phyloP scores from a whole-genome alignment of 2,888 invertebrate genomes.

The Volucella bombylans region DNA sequence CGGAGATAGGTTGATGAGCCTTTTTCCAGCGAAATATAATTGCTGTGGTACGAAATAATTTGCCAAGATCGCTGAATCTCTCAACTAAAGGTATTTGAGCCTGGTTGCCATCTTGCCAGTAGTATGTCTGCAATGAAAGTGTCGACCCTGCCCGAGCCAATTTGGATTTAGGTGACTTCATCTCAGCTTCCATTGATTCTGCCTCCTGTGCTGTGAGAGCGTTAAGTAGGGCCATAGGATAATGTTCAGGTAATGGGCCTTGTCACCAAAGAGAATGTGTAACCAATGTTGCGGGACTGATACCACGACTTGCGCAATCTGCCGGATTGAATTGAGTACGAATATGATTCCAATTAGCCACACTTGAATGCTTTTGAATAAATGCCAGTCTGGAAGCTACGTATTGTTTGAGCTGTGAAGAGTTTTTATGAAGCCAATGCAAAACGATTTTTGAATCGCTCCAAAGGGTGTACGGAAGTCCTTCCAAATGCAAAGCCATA shows the following conservation, averaged over 20 bases:
- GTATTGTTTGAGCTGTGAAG: constrained; percentile 1
- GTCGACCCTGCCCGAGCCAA: constrained; percentile 2
- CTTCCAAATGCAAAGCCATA: constrained; percentile 8
- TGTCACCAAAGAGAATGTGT: constrained; percentile 17
- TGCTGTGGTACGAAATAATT: constrained; percentile 2
- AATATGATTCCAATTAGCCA: constrained; percentile 20
- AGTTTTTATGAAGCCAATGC: not conserved
- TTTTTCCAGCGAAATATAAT: constrained; percentile 8
- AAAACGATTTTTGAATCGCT: not conserved
- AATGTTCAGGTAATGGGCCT: not conserved
- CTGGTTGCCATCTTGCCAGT: not conserved
- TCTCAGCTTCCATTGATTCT: constrained; percentile 4
- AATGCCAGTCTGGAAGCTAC: not conserved
- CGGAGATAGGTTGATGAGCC: not conserved
- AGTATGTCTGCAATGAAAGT: constrained; percentile 11
- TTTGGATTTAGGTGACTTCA: not conserved
- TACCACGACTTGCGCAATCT: constrained; percentile 21
- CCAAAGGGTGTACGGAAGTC: constrained; percentile 1
- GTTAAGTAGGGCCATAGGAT: not conserved
- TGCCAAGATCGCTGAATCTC: constrained; percentile 12
- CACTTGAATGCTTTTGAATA: not conserved
- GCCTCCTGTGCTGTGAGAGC: constrained; percentile 4
- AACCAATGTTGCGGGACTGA: not conserved
- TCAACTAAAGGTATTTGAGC: not conserved
- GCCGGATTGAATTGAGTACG: constrained; percentile 7